These are phyloP conservation scores for Pantelozetes paolii DNA, from an alignment of 2,888 invertebrate genomes.

Conservation along the genomic window DNA sequence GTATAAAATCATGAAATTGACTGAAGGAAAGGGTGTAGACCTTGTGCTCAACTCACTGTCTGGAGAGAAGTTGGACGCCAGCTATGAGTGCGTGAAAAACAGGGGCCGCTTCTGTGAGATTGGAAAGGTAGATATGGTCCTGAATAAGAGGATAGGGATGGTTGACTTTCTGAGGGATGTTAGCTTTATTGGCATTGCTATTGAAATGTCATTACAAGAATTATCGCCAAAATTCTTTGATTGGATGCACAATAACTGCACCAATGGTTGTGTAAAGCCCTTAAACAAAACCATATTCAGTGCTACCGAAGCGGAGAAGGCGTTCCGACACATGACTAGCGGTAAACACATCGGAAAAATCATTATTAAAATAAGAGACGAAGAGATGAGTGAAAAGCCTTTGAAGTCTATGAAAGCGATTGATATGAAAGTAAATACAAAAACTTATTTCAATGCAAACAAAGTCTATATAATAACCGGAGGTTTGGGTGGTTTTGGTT, in stretches of 20 bases:
- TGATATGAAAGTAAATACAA: neutral
- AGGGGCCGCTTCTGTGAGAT: conserved; percentile 96
- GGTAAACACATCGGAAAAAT: conserved; percentile 8
- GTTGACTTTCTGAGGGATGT: conserved; percentile 89
- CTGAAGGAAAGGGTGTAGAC: conserved; percentile 82
- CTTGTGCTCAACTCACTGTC: conserved; percentile 91
- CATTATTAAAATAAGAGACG: conserved; percentile 9
- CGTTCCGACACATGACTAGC: conserved; percentile 66
- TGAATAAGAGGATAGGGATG: conserved; percentile 80
- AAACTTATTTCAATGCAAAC: conserved; percentile 55
- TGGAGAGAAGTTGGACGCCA: conserved; percentile 87
- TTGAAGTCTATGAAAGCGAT: neutral
- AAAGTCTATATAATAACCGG: conserved; percentile 59
- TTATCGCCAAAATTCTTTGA: conserved; percentile 69
- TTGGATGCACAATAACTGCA: conserved; percentile 79
- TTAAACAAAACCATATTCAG: neutral
- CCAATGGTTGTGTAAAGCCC: neutral
- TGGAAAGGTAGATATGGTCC: conserved; percentile 91
- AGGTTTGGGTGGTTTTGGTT: conserved; percentile 92
- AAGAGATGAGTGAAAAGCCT: conserved; percentile 15
- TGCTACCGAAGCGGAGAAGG: conserved; percentile 61
- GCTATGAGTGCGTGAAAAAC: conserved; percentile 74
- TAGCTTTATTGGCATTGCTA: conserved; percentile 90
- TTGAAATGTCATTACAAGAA: conserved; percentile 85
- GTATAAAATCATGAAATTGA: conserved; percentile 74